Base-by-base conservation (phyloP, 2,113 vertebrate genomes). In the Eulacestoma nigropectus region DNA sequence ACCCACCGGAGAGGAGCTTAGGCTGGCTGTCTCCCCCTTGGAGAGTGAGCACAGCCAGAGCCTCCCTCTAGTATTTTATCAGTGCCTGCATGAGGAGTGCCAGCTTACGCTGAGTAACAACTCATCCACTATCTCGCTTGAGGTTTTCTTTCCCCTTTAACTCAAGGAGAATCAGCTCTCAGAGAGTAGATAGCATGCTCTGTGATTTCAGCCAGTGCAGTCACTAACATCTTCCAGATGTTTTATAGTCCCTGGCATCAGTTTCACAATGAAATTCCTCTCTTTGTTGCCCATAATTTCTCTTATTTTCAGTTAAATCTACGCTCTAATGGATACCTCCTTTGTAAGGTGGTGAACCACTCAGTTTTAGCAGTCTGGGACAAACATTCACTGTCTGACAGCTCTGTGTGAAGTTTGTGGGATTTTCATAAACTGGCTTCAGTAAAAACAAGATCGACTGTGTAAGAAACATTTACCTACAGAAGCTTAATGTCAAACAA, bases 181-280 rank as follows among this genome's bases (percentile, higher is more conserved):
- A 5, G 60, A 87, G 65, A 8, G 2, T 1, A 92, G 92, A 96
- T 91, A 95, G 81, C 50, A 20, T 64, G 70, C 84, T 89, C 94
- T 93, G 75, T 92, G 90, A 96, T 97, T 96, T 94, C 90, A 96
- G 91, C 69, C 87, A 96, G 10, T 90, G 92, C 65, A 94, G 95
- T 55, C n/a, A 8, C 77, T 98, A 97, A 98, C 87, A 41, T 97
- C 84, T 97, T 96, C 97, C 98, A 98, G 97, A 98, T 98, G 97
- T 98, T 98, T 97, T 84, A 91, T 84, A 65, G 46, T 87, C 77
- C 76, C 70, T 95, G 87, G 52, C 13, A 42, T 88, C 62, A 49
- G 20, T 86, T 95, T 96, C 75, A 80, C 90, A 79, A 87, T 87
- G 78, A 81, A 96, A 96, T 95, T 81, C 96, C 85, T 73, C 49